Evolutionary conservation across 2,888 invertebrate species (phyloP).

Genomic region (Torymus texanus): DNA sequence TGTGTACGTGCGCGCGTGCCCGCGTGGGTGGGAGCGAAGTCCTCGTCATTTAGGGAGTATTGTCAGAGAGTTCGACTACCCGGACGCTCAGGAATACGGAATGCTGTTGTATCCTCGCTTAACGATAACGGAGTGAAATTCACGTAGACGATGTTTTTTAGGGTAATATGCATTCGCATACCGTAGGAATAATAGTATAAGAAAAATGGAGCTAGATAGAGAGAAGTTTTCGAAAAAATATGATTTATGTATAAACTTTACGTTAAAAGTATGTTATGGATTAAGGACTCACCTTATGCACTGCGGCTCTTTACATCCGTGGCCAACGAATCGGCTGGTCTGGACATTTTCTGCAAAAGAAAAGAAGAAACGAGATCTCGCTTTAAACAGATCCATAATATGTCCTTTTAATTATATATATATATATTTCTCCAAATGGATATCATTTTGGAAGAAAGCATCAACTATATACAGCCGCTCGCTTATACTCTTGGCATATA

Average conservation of each 20-base stretch:
- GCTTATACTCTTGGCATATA: no score
- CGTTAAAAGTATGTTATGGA: background rate
- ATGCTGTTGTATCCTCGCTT: slow-evolving; percentile 61
- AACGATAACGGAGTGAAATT: slow-evolving; percentile 60
- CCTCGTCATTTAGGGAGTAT: slow-evolving; percentile 71
- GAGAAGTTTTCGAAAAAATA: no score
- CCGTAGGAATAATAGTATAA: background rate
- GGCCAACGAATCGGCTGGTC: slow-evolving; percentile 56
- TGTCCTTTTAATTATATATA: no score
- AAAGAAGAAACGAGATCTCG: background rate
- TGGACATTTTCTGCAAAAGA: slow-evolving; percentile 56
- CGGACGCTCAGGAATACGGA: slow-evolving; percentile 70
- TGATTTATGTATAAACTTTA: no score
- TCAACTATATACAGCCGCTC: background rate
- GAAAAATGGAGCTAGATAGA: no score
- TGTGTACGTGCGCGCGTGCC: background rate
- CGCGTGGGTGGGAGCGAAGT: slow-evolving; percentile 56
- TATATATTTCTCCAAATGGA: no score
- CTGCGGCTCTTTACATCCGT: slow-evolving; percentile 58
- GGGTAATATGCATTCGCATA: background rate
- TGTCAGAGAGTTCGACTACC: slow-evolving; percentile 70
- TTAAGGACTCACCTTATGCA: slow-evolving; percentile 55
- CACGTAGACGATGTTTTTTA: slow-evolving; percentile 24
- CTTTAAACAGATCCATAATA: no score
- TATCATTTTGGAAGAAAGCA: no score